These are phyloP conservation scores for Sialia sialis DNA, from an alignment of 2,113 vertebrate genomes.

Conservation along the genomic window DNA sequence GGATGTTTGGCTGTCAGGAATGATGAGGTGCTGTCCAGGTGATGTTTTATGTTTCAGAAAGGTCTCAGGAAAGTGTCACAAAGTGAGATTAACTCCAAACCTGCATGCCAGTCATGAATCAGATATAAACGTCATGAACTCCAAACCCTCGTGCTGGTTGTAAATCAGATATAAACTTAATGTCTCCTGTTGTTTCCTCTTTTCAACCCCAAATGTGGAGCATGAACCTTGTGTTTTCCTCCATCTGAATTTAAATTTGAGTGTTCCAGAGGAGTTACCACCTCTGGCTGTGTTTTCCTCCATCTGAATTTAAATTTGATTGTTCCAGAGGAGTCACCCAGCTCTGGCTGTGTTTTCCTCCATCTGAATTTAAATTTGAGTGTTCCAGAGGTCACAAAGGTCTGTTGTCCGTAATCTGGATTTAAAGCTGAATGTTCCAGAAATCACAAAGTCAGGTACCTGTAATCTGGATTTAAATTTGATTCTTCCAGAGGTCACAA, in stretches of 20 bases:
- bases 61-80: neutral
- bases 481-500: too few relatives aligned
- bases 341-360: neutral
- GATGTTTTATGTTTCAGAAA: neutral
- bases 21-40: accelerated
- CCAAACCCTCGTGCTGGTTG: accelerated
- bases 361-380: neutral
- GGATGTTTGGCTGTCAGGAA: neutral
- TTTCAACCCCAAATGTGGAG: neutral
- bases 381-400: too few relatives aligned
- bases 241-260: neutral
- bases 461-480: too few relatives aligned
- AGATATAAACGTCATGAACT: accelerated
- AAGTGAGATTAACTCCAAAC: neutral
- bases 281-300: neutral
- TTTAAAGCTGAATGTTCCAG: too few relatives aligned
- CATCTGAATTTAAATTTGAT: neutral
- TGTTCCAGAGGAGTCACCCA: neutral
- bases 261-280: neutral
- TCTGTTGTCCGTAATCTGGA: neutral
- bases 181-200: neutral
- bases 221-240: accelerated
- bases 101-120: accelerated
- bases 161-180: accelerated
- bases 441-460: neutral